A percentile compares a stretch with the other conserved stretches of the same genome.
Conservation (phyloP, 2,113 vertebrate species). For the Phalacrocorax brasilianus region DNA sequence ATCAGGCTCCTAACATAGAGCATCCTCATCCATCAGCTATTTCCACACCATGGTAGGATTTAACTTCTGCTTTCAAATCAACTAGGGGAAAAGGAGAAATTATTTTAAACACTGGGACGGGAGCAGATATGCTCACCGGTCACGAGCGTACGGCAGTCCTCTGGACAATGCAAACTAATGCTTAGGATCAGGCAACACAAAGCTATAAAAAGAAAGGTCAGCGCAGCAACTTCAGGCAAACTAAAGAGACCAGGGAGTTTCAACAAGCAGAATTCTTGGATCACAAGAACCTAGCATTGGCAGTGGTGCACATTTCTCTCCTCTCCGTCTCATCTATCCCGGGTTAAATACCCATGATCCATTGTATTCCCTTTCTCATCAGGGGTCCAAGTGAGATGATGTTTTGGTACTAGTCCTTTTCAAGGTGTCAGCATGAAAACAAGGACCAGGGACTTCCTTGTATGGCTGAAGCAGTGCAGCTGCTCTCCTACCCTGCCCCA, state of each 20-base stretch:
- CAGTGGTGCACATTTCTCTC: background rate
- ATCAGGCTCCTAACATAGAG: background rate
- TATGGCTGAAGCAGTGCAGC: background rate
- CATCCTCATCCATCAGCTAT: background rate
- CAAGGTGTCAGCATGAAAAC: background rate
- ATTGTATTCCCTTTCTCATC: background rate
- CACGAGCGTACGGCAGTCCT: background rate
- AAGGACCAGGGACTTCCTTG: background rate
- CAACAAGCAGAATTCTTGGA: background rate
- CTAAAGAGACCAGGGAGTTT: background rate
- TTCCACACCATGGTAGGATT: background rate
- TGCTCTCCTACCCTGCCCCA: background rate
- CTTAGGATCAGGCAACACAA: background rate
- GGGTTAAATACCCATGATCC: background rate
- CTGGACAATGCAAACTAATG: background rate
- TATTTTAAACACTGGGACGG: background rate
- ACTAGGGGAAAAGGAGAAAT: background rate
- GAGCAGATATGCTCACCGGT: background rate
- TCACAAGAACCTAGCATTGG: background rate
- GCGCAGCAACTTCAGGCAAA: background rate
- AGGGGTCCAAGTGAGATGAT: background rate
- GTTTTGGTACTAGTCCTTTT: background rate
- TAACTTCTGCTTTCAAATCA: background rate
- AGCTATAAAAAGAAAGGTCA: background rate
- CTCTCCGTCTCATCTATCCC: background rate